Evolutionary conservation across 2,113 vertebrate genomes (phyloP), one percentile per base, ranked within the genome.

Genomic region (Anhinga rufa): DNA sequence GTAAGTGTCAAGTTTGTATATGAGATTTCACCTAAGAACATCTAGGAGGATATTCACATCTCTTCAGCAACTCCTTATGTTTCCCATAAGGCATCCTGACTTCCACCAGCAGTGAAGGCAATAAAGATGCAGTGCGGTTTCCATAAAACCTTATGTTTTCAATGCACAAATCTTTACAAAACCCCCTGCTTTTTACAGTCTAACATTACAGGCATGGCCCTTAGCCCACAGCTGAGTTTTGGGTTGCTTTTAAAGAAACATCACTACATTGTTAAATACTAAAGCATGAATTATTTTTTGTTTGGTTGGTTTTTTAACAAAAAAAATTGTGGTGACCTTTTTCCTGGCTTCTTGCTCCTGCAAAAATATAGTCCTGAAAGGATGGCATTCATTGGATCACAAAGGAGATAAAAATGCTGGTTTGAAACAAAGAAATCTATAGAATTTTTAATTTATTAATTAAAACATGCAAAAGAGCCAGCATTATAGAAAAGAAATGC

Each of bases 111-210:
- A 84, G 49, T 38, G 31, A 77, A 92, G 62, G 55, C 72, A 92
- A 74, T 66, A 88, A 83, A 86, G 55, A 70, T 5, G 1, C 44
- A 61, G 36, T 25, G 15, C 65, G 48, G 48, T 61, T 93, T 82
- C 82, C 74, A 36, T 70, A 89, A 92, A 96, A 69, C 24, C 71
- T 94, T 81, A 65, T 55, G 55, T 86, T 95, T 91, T 86, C 82
- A 82, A 74, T 26, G 49, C 66, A 88, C 75, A 38, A 6, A 25
- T 83, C 34, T 74, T 90, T 61, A 92, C 7, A 28, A 40, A 77
- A 49, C 3, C 15, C 42, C 3, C 9, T 65, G 17, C 24, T 17
- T 66, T 95, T 88, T 75, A 34, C 58, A 74, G 34, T 86, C 28
- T 86, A 78, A n/a, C 4, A 3, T 88, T 61, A 75, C 15, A 89